Conservation (phyloP, 1,140 invertebrate genomes). For the Trypoxylus dichotomus region DNA sequence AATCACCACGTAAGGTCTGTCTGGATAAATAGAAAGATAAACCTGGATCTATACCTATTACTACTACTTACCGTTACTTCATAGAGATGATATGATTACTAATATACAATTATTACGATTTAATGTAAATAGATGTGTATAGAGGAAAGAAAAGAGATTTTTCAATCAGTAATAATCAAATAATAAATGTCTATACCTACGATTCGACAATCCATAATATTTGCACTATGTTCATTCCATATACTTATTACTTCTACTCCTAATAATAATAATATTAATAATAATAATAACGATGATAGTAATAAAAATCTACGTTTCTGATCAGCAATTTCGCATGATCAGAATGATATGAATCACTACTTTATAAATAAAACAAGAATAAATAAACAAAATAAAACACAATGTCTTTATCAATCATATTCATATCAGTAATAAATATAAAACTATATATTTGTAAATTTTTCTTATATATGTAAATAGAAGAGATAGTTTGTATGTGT, state of each 20-base stretch:
- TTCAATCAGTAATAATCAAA: slow-evolving; percentile 2
- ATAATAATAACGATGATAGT: neutral
- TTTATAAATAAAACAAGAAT: neutral
- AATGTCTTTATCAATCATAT: slow-evolving; percentile 17
- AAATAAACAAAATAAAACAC: neutral
- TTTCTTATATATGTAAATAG: slow-evolving; percentile 32
- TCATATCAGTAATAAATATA: slow-evolving; percentile 18
- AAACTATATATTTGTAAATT: slow-evolving; percentile 30
- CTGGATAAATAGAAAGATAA: neutral
- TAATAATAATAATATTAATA: too few relatives aligned
- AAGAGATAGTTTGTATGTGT: slow-evolving; percentile 29
- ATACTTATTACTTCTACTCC: neutral
- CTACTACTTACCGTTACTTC: neutral
- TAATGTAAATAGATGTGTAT: slow-evolving; percentile 18
- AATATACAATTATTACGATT: neutral
- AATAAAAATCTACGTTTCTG: neutral
- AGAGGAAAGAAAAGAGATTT: neutral
- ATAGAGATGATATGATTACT: neutral
- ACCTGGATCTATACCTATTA: neutral
- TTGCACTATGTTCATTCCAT: slow-evolving; percentile 2
- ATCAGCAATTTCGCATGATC: neutral
- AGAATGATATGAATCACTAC: neutral
- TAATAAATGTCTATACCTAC: slow-evolving; percentile 3
- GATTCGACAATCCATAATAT: slow-evolving; percentile 11
- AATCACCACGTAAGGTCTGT: neutral